Evolutionary conservation across 2,888 invertebrate species (phyloP).

Genomic region (Dasypolia templi): DNA sequence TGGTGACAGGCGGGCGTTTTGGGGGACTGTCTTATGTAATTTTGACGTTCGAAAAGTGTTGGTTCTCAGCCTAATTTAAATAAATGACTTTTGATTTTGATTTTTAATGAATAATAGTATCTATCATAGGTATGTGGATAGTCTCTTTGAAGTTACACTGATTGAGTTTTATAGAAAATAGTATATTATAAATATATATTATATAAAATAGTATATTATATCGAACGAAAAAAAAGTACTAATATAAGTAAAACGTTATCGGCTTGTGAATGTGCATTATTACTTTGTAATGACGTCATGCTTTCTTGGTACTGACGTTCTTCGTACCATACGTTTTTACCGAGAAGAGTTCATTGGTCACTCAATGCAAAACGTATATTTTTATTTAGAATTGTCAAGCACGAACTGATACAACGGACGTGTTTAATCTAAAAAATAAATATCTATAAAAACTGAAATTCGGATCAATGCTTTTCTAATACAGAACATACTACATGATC

Average conservation of each 20-base stretch:
- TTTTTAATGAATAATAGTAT: no score
- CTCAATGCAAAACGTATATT: not conserved
- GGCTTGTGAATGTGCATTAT: no score
- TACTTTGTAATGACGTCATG: conserved; percentile 11
- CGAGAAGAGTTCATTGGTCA: conserved; percentile 36
- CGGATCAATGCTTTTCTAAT: not conserved
- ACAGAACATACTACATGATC: not conserved
- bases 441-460: no score
- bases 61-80: no score
- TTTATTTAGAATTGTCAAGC: not conserved
- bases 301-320: not conserved
- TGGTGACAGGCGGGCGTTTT: no score
- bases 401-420: not conserved
- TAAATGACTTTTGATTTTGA: no score
- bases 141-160: not conserved
- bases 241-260: no score
- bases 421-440: not conserved
- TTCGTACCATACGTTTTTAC: conserved; percentile 5
- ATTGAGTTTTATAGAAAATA: not conserved
- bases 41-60: no score
- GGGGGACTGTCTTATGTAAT: no score
- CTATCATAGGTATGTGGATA: not conserved
- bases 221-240: no score
- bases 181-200: no score
- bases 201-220: no score